These are phyloP conservation scores for Eucriotettix oculatus DNA, from an alignment of 2,888 invertebrate species.

Conservation along the genomic window DNA sequence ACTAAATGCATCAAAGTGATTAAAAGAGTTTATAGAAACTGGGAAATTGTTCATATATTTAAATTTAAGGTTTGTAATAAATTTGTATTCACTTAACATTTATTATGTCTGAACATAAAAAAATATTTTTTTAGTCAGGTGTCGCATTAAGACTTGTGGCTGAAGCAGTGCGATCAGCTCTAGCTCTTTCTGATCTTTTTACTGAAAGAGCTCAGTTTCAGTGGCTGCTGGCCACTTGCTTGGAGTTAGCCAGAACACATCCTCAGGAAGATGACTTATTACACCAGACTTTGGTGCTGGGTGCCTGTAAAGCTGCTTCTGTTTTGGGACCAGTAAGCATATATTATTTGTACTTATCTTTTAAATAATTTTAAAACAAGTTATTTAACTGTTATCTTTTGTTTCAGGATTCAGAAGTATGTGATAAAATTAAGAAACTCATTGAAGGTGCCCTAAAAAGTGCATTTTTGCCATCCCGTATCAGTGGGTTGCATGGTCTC, in stretches of 20 bases:
- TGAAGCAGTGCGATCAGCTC: slow-evolving; percentile 45
- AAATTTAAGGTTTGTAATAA: too few relatives aligned
- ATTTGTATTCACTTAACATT: too few relatives aligned
- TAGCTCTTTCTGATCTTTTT: slow-evolving; percentile 60
- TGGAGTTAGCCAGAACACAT: slow-evolving; percentile 42
- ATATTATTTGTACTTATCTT: neutral
- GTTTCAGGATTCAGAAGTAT: slow-evolving; percentile 35
- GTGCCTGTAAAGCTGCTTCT: slow-evolving; percentile 49
- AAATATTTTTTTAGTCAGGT: slow-evolving; percentile 20
- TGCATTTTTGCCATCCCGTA: slow-evolving; percentile 41
- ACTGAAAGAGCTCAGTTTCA: slow-evolving; percentile 58
- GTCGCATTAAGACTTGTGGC: slow-evolving; percentile 31
- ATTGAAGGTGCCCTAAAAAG: slow-evolving; percentile 42
- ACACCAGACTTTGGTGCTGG: slow-evolving; percentile 49
- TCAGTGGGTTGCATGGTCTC: slow-evolving; percentile 46
- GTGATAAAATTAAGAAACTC: slow-evolving; percentile 41
- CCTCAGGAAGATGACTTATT: slow-evolving; percentile 60
- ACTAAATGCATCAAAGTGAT: too few relatives aligned
- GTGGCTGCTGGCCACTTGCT: slow-evolving; percentile 58
- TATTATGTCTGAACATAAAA: too few relatives aligned
- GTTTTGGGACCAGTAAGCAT: slow-evolving; percentile 38
- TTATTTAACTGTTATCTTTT: neutral
- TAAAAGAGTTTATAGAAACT: too few relatives aligned
- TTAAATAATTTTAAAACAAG: neutral
- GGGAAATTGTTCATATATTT: too few relatives aligned